A percentile compares a stretch with the other conserved stretches of the same genome.
These are phyloP conservation scores for Drosophila guanche DNA, from an alignment of 1,140 invertebrate genomes.

Conservation along the genomic window DNA sequence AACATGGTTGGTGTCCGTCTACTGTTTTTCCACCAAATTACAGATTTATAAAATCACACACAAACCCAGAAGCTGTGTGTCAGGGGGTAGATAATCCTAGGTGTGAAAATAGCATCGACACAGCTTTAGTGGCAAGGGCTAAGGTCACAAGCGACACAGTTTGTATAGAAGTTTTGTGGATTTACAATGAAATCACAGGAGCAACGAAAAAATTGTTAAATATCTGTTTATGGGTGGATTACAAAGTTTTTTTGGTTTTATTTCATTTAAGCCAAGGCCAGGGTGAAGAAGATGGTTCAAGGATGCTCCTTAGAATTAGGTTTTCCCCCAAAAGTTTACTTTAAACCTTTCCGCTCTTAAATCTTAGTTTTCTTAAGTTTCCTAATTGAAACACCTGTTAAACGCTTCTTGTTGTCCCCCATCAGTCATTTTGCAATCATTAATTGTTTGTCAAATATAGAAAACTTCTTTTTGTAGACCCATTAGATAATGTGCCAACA, in stretches of 20 bases:
- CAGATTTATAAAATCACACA: conserved; percentile 7
- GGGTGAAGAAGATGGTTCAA: neutral
- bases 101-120: conserved; percentile 13
- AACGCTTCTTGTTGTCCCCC: neutral
- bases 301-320: too few species aligned
- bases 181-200: neutral
- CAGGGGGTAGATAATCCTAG: conserved; percentile 1
- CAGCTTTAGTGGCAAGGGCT: conserved; percentile 4
- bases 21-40: too few species aligned
- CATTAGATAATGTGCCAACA: conserved; percentile 42
- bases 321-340: neutral
- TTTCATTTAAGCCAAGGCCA: conserved; percentile 1
- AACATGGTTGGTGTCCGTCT: too few species aligned
- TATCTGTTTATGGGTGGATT: neutral
- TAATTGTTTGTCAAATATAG: conserved; percentile 22
- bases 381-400: too few species aligned
- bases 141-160: conserved; percentile 7
- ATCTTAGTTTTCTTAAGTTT: too few species aligned
- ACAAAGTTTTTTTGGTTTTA: conserved; percentile 9
- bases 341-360: neutral
- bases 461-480: conserved; percentile 9
- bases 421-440: conserved; percentile 7
- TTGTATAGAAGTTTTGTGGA: conserved; percentile 5
- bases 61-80: too few species aligned
- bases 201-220: conserved; percentile 17